These are phyloP conservation scores for Trididemnum clinides DNA, from an alignment of 23 tunicate species.

Conservation along the genomic window DNA sequence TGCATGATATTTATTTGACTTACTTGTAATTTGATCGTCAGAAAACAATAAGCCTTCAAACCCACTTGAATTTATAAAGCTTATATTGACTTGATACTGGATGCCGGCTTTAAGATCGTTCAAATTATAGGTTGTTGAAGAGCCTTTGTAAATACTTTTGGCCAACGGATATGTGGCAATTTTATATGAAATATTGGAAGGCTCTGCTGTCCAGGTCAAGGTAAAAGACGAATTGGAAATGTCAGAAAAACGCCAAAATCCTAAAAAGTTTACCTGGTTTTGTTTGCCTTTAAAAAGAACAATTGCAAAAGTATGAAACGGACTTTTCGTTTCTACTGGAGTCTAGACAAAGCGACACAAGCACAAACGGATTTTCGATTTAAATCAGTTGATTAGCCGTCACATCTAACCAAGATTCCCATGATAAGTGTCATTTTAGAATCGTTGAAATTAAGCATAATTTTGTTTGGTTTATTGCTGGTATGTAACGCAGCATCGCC, in stretches of 20 bases:
- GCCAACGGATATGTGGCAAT: background rate
- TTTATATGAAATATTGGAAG: background rate
- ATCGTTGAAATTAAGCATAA: too few relatives aligned
- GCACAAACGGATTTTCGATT: too few relatives aligned
- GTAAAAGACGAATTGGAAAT: background rate
- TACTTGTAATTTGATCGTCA: background rate
- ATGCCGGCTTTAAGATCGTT: background rate
- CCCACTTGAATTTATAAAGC: background rate
- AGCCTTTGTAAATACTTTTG: background rate
- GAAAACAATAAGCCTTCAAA: background rate
- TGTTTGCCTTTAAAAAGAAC: too few relatives aligned
- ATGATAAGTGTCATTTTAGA: too few relatives aligned
- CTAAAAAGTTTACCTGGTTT: too few relatives aligned
- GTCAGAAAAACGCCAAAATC: background rate
- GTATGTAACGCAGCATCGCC: too few relatives aligned
- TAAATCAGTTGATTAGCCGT: too few relatives aligned
- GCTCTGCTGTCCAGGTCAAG: background rate
- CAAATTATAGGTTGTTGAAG: background rate
- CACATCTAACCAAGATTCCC: too few relatives aligned
- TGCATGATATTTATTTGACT: background rate
- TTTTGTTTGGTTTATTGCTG: too few relatives aligned
- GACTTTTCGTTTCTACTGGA: too few relatives aligned
- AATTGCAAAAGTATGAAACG: too few relatives aligned
- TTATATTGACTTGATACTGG: background rate
- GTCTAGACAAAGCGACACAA: too few relatives aligned